Base-by-base conservation (phyloP, 2,888 invertebrate species). In the Agrotis puta region DNA sequence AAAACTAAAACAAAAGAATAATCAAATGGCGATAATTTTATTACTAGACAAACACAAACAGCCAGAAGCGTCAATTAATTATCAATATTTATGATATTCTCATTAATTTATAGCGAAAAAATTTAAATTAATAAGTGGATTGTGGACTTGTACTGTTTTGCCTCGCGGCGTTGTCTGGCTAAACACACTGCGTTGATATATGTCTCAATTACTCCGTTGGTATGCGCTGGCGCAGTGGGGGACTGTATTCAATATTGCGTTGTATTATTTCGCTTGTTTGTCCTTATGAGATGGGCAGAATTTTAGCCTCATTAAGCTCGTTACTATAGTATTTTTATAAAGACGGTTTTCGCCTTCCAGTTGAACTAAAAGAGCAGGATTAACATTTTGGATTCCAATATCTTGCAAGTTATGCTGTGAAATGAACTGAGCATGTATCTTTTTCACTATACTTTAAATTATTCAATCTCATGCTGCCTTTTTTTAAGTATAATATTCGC, bases 181-280 rank as follows among this genome's bases (percentile, higher is more conserved):
- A 83, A 82, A 82, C 85, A 75, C 66, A 75, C 69, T 81, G 76
- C 70, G 77, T 85, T 94, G 93, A 94, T 93, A 92, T 92, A 94
- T 93, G 92, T 94, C 94, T 94, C 91, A 94, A 94, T 94, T 94
- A 93, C 90, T 73, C 81, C 80, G 72, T 61, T 77, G 85, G 88
- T 88, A 90, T 89, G 90, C 90, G 89, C 85, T 2, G 4, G 87
- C 94, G 83, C 94, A 91, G 92, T 92, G 89, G 94, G 94, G 86
- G 89, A 82, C 81, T 85, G 78, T 85, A 88, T 90, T 89, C 89
- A 89, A 91, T 92, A 89, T 88, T 87, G 82, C 70, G 62, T 63
- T 66, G 74, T 16, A 68, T 73, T 82, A 74, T 84, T 62, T 64
- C 51, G 74, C 72, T 80, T 82, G 81, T 86, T 88, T 88, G 88